These are phyloP conservation scores for Genyomyrus donnyi DNA, from an alignment of 2,113 vertebrate species.

Conservation along the genomic window DNA sequence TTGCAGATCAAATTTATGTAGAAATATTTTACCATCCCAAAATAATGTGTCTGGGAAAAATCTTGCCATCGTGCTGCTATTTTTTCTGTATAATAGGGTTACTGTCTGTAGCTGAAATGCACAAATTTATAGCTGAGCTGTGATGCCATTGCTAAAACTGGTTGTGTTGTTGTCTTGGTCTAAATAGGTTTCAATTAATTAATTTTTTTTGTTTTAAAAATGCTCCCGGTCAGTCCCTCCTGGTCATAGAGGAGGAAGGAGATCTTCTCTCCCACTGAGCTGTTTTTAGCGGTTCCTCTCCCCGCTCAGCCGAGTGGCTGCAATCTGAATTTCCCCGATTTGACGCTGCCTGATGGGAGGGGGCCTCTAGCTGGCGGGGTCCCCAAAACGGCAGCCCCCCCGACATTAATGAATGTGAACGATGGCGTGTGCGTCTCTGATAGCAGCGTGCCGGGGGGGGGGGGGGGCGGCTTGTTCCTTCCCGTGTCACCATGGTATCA, in stretches of 20 bases:
- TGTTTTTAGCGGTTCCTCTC: neutral
- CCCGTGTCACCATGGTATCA: neutral
- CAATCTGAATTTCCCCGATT: neutral
- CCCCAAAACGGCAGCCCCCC: neutral
- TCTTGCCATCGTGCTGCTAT: neutral
- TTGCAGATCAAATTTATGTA: constrained; percentile 10
- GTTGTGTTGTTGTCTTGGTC: neutral
- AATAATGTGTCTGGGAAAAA: neutral
- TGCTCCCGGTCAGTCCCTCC: neutral
- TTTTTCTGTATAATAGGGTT: neutral
- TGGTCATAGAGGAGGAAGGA: neutral
- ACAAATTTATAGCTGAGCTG: neutral
- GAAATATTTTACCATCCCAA: neutral
- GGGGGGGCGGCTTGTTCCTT: neutral
- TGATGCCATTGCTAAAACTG: neutral
- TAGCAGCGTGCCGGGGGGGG: neutral
- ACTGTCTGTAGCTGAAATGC: neutral
- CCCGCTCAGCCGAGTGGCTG: neutral
- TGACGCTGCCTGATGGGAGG: neutral
- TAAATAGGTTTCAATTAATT: neutral
- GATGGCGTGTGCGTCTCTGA: neutral
- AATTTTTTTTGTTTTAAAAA: neutral
- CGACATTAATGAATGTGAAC: neutral
- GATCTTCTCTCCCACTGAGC: neutral
- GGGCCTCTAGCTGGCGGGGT: neutral